These are phyloP conservation scores for Tragelaphus eurycerus DNA, from an alignment of 2,797 vertebrate genomes.

Conservation along the genomic window DNA sequence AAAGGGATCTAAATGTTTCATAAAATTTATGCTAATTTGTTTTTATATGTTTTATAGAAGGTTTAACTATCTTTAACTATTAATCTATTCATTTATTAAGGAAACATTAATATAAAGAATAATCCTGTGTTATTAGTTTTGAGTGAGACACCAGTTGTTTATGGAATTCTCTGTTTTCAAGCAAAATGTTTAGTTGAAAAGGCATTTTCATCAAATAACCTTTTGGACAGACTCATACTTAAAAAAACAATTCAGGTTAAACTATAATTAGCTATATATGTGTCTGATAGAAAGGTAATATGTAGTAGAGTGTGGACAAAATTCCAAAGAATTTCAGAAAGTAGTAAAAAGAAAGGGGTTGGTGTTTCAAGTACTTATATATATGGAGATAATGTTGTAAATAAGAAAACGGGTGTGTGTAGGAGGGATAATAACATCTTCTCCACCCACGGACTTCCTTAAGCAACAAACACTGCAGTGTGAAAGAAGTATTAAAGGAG, in stretches of 20 bases:
- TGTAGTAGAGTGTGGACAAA: background rate
- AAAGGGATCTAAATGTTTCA: background rate
- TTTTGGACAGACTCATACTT: background rate
- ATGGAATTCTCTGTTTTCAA: background rate
- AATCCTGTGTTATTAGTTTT: slow-evolving; percentile 16
- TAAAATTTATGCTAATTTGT: slow-evolving; percentile 15
- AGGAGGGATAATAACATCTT: slow-evolving; percentile 64
- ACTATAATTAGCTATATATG: background rate
- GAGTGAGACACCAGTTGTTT: background rate
- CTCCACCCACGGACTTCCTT: slow-evolving; percentile 57
- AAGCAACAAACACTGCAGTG: slow-evolving; percentile 48
- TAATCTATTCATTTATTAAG: background rate
- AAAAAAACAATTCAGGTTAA: background rate
- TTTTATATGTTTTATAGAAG: background rate
- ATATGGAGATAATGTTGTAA: slow-evolving; percentile 44
- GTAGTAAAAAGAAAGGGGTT: background rate
- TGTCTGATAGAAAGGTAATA: background rate
- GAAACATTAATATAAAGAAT: background rate
- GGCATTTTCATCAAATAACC: background rate
- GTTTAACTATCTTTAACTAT: slow-evolving; percentile 17
- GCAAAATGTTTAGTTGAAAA: background rate
- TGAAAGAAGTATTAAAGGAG: slow-evolving; percentile 38
- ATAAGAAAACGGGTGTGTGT: slow-evolving; percentile 27
- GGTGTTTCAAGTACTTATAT: slow-evolving; percentile 46
- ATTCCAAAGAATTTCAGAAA: slow-evolving; percentile 38